Conservation (phyloP, 2,888 invertebrate genomes). For the Tachina grossa region DNA sequence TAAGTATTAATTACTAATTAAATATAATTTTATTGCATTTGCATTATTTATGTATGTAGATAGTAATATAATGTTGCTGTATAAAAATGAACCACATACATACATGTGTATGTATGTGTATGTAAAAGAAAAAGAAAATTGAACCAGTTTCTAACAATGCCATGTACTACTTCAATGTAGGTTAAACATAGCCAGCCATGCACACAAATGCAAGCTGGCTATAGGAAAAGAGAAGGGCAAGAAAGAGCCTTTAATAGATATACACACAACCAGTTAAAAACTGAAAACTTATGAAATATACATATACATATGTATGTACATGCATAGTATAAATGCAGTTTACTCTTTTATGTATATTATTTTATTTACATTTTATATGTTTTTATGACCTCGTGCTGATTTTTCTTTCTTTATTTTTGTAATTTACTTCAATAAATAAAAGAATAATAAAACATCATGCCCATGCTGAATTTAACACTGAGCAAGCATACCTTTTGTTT, state of each 20-base stretch:
- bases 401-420: conserved; percentile 38
- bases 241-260: neutral
- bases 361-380: conserved; percentile 49
- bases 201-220: conserved; percentile 11
- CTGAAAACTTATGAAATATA: neutral
- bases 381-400: conserved; percentile 68
- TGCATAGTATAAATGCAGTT: neutral
- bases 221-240: neutral
- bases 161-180: conserved; percentile 24
- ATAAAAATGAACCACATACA: neutral
- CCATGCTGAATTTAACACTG: conserved; percentile 31
- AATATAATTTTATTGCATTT: conserved; percentile 31
- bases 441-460: conserved; percentile 27
- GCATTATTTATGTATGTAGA: neutral
- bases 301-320: no score
- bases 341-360: neutral
- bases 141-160: conserved; percentile 45
- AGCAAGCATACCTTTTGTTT: conserved; percentile 12
- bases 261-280: neutral
- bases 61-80: neutral
- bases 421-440: conserved; percentile 43
- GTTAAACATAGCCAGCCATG: conserved; percentile 39
- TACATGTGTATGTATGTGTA: neutral
- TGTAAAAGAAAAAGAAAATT: conserved; percentile 4
- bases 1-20: conserved; percentile 16